Percentiles rank a stretch among this genome's conserved stretches.
phyloP scores from a whole-genome alignment of 64 coral and sea anemone genomes.

The Catalaphyllia jardinei region DNA sequence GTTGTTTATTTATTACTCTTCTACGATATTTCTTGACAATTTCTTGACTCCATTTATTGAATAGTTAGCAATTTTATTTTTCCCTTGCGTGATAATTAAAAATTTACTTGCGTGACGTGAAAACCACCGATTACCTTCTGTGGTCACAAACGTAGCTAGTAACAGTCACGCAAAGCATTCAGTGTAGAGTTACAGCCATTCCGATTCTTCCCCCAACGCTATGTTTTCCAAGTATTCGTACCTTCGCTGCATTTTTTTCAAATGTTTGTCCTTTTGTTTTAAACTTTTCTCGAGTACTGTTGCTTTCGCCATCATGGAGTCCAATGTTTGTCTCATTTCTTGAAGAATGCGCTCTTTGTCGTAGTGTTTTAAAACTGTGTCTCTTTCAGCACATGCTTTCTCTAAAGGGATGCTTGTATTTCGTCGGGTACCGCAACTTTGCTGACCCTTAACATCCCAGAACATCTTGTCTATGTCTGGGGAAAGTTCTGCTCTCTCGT shows the following conservation, averaged over 20 bases:
- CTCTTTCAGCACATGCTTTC: background rate
- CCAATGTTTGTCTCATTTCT: conserved; percentile 74
- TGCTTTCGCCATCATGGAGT: conserved; percentile 69
- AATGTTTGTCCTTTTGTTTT: conserved; percentile 56
- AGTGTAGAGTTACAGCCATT: conserved; percentile 30
- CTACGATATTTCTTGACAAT: no score
- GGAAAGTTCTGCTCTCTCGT: background rate
- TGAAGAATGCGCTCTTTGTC: conserved; percentile 22
- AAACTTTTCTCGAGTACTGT: conserved; percentile 59
- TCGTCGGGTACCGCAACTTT: background rate
- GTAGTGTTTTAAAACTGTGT: background rate
- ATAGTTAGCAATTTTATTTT: no score
- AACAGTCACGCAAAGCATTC: background rate
- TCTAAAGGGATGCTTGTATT: background rate
- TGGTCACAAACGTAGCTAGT: no score
- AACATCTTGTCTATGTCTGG: background rate
- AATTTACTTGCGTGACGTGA: no score
- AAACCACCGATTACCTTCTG: no score
- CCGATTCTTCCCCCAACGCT: conserved; percentile 73
- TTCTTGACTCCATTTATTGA: no score
- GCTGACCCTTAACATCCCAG: background rate
- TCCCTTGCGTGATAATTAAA: no score
- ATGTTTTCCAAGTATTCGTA: conserved; percentile 86
- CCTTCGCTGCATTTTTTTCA: conserved; percentile 70
- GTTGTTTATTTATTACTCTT: no score